Evolutionary conservation across 2,797 vertebrate genomes (phyloP).

Genomic region (Morus bassanus): DNA sequence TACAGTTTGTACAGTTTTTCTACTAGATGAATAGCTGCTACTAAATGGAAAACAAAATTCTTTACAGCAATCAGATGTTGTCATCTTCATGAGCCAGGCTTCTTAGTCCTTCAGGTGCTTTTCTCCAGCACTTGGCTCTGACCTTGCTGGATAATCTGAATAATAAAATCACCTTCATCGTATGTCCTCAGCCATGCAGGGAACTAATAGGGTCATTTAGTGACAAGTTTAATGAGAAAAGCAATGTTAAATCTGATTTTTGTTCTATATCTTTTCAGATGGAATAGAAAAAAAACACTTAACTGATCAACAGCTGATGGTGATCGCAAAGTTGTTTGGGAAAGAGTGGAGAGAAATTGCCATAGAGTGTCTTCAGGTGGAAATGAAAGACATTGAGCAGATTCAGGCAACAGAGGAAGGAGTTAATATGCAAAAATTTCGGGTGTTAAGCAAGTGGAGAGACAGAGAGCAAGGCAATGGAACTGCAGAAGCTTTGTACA

Average conservation of each 20-base stretch:
- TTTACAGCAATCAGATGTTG: not conserved
- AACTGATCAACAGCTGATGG: conserved; percentile 81
- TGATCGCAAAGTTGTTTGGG: conserved; percentile 79
- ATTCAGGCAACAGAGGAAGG: conserved; percentile 74
- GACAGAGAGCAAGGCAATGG: conserved; percentile 66
- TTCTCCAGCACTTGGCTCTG: not conserved
- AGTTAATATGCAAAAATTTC: conserved; percentile 77
- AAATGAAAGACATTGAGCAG: conserved; percentile 75
- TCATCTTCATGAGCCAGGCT: not conserved
- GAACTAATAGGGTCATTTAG: not conserved
- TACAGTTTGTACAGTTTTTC: not conserved
- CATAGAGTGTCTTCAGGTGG: conserved; percentile 76
- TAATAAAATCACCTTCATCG: not conserved
- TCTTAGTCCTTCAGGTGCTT: not conserved
- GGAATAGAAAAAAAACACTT: conserved; percentile 9
- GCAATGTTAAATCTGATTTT: not conserved
- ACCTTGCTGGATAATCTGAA: not conserved
- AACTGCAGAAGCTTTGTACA: conserved; percentile 59
- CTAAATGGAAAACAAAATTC: not conserved
- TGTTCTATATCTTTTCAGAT: conserved; percentile 61
- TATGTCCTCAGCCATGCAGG: not conserved
- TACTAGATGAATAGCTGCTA: not conserved
- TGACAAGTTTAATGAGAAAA: not conserved
- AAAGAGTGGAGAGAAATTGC: conserved; percentile 82
- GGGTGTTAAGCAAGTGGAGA: conserved; percentile 80